Conservation (phyloP, 2,113 vertebrate species). For the Megaptera novaeangliae region DNA sequence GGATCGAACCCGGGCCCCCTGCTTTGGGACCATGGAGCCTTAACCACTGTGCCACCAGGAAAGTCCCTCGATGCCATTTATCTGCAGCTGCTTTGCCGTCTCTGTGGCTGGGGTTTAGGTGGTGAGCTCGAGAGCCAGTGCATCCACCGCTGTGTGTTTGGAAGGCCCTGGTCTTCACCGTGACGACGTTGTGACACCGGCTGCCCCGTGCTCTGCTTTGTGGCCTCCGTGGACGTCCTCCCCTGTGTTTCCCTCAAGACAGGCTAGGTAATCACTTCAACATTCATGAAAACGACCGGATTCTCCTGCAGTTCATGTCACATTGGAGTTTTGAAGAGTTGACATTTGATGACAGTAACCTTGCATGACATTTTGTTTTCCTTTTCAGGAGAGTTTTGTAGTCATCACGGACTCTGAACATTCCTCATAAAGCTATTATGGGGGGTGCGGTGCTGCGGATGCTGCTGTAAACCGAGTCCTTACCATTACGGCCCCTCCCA, state of each 20-base stretch:
- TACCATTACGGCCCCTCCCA: not conserved
- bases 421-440: not conserved
- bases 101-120: not conserved
- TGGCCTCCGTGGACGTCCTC: not conserved
- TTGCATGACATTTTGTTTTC: not conserved
- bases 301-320: not conserved
- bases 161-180: rapidly evolving
- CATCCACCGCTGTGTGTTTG: not conserved
- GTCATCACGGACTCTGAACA: not conserved
- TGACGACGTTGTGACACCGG: not conserved
- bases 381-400: not conserved
- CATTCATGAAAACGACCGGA: too few species aligned
- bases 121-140: not conserved
- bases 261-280: too few species aligned
- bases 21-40: too few species aligned
- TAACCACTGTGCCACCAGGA: too few species aligned
- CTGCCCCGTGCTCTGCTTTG: not conserved
- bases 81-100: not conserved
- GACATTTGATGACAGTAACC: not conserved
- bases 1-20: too few species aligned
- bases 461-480: too few species aligned
- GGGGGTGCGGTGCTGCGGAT: rapidly evolving
- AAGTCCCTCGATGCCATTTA: too few species aligned
- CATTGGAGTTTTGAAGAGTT: not conserved
- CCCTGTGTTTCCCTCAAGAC: not conserved